Conservation (phyloP, 23 tunicate genomes). For the Diplosoma virens region DNA sequence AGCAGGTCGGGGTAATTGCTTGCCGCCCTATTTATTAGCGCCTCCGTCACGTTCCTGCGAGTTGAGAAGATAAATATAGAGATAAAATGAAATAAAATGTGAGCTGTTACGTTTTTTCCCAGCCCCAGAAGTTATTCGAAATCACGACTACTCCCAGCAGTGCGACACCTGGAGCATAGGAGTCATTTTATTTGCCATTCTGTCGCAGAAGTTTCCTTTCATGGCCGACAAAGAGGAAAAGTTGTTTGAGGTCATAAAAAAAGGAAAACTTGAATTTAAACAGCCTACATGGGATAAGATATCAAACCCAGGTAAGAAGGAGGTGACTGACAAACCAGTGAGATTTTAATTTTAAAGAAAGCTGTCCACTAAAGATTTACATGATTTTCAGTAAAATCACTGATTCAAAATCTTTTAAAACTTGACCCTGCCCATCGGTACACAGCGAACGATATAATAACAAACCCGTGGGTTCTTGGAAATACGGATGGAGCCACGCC, state of each 20-base stretch:
- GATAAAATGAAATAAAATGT: too few relatives aligned
- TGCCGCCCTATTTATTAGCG: too few relatives aligned
- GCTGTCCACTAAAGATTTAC: not conserved
- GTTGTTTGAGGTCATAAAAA: constrained; percentile 79
- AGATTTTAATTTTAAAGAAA: not conserved
- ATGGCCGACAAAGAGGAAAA: constrained; percentile 88
- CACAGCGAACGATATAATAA: constrained; percentile 67
- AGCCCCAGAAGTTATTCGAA: constrained; percentile 96
- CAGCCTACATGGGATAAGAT: constrained; percentile 58
- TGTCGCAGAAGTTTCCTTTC: constrained; percentile 82
- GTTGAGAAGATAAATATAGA: too few relatives aligned
- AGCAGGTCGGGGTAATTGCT: too few relatives aligned
- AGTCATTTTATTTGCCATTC: constrained; percentile 76
- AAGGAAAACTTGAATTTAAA: constrained; percentile 60
- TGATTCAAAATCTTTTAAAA: constrained; percentile 50
- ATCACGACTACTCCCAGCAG: constrained; percentile 92
- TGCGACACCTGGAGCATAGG: constrained; percentile 97
- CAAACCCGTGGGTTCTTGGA: constrained; percentile 81
- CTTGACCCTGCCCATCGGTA: constrained; percentile 83
- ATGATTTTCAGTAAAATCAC: constrained; percentile 50
- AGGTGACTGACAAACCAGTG: too few relatives aligned
- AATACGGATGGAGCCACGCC: constrained; percentile 25
- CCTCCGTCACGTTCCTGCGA: too few relatives aligned
- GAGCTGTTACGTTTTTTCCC: too few relatives aligned
- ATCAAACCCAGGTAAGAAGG: constrained; percentile 68